These are phyloP conservation scores for Syritta pipiens DNA, from an alignment of 2,888 invertebrate genomes.

Conservation along the genomic window DNA sequence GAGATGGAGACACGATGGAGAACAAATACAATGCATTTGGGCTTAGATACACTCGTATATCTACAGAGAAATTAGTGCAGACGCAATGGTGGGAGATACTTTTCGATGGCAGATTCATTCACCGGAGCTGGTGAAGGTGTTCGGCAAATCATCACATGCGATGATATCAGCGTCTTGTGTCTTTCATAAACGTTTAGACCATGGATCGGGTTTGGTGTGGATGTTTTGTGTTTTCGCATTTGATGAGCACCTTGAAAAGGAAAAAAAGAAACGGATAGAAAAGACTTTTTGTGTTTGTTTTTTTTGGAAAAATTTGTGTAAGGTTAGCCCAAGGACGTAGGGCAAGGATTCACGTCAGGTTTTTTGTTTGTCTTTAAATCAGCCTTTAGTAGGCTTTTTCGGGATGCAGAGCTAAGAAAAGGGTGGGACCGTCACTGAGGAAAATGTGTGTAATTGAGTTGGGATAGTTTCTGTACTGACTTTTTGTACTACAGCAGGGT, in stretches of 20 bases:
- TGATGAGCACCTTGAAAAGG: conserved; percentile 7
- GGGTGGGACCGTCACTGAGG: no score
- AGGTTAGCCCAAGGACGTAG: no score
- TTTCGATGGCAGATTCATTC: conserved; percentile 62
- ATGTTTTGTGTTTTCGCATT: conserved; percentile 30
- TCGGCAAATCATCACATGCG: conserved; percentile 40
- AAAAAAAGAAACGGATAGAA: background rate
- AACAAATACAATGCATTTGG: conserved; percentile 58
- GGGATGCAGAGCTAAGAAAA: no score
- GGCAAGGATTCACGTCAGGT: no score
- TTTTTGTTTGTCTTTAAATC: no score
- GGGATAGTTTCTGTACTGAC: no score
- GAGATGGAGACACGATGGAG: no score
- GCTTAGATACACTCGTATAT: conserved; percentile 29
- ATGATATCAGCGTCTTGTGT: conserved; percentile 30
- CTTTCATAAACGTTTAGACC: conserved; percentile 48
- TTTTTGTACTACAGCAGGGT: no score
- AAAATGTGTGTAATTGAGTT: no score
- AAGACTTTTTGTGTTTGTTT: background rate
- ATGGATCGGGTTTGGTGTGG: conserved; percentile 53
- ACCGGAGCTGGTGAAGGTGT: conserved; percentile 57
- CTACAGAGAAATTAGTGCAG: conserved; percentile 59
- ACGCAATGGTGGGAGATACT: conserved; percentile 25
- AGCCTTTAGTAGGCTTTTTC: no score
- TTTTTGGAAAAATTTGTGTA: no score